Percentiles rank a stretch among this genome's conserved stretches.
phyloP scores from a whole-genome alignment of 2,888 invertebrate species.

The Rugalucina vietnamica region DNA sequence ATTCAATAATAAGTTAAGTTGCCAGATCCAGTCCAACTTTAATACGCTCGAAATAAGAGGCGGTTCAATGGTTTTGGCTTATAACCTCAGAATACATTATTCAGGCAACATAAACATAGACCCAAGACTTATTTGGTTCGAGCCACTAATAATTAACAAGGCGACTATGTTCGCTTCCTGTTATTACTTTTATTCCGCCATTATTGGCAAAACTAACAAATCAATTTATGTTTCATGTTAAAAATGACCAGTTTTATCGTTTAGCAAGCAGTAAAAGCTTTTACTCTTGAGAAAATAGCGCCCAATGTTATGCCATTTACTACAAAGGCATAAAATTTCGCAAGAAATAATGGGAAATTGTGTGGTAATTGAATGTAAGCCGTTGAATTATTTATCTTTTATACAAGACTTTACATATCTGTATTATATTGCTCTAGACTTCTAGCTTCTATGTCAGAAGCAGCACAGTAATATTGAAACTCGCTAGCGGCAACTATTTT shows the following conservation, averaged over 20 bases:
- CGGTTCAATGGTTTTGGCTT: too few relatives aligned
- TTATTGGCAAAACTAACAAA: constrained; percentile 64
- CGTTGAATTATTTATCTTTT: neutral
- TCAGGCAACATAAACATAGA: too few relatives aligned
- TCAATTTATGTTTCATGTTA: constrained; percentile 52
- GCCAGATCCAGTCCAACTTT: too few relatives aligned
- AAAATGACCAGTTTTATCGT: constrained; percentile 53
- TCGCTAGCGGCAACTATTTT: too few relatives aligned
- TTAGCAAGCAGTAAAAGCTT: constrained; percentile 56
- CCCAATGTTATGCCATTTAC: neutral
- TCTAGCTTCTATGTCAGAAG: too few relatives aligned
- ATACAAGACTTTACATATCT: too few relatives aligned
- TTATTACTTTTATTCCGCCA: constrained; percentile 61
- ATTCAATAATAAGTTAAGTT: too few relatives aligned
- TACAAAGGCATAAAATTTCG: constrained; percentile 9
- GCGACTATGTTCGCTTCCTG: constrained; percentile 53
- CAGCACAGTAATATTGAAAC: too few relatives aligned
- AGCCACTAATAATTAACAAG: neutral
- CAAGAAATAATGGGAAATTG: neutral
- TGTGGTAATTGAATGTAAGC: constrained; percentile 6
- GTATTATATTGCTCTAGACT: too few relatives aligned
- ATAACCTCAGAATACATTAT: too few relatives aligned
- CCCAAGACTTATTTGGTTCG: too few relatives aligned
- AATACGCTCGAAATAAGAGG: too few relatives aligned
- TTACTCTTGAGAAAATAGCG: constrained; percentile 40